A percentile compares a stretch with the other conserved stretches of the same genome.
Conservation (phyloP, 2,113 vertebrate species). For the Struthio camelus region DNA sequence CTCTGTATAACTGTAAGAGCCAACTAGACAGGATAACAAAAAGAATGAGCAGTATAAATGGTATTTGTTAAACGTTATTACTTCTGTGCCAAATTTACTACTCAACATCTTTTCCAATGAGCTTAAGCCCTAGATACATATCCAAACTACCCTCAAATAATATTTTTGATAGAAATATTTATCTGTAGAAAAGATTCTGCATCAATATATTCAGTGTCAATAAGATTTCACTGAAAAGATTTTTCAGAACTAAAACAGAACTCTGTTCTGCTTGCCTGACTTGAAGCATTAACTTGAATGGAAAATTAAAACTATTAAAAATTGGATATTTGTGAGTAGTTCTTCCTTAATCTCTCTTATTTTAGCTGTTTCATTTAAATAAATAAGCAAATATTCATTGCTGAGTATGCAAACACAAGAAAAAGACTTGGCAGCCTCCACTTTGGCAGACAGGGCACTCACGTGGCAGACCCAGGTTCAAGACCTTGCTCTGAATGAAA, state of each 20-base stretch:
- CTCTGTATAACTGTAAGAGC: not conserved
- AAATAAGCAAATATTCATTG: not conserved
- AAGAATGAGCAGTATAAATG: not conserved
- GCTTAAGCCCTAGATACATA: not conserved
- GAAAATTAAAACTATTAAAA: not conserved
- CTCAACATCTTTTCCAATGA: not conserved
- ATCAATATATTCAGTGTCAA: not conserved
- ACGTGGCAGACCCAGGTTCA: constrained; percentile 5
- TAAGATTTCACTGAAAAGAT: not conserved
- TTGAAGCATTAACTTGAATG: not conserved
- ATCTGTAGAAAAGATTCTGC: not conserved
- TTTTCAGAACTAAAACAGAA: not conserved
- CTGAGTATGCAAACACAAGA: not conserved
- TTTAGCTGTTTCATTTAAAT: not conserved
- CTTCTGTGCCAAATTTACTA: not conserved
- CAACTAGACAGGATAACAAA: not conserved
- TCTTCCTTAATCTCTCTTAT: not conserved
- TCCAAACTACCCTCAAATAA: not conserved
- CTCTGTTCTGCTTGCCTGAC: not conserved
- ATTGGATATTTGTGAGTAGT: not conserved
- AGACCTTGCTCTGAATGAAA: constrained; percentile 19
- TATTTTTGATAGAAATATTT: not conserved
- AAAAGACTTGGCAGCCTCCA: not conserved
- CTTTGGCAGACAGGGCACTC: not conserved
- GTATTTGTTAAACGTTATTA: not conserved